These are phyloP conservation scores for Embiotoca jacksoni DNA, from an alignment of 2,113 vertebrate species.

Conservation along the genomic window DNA sequence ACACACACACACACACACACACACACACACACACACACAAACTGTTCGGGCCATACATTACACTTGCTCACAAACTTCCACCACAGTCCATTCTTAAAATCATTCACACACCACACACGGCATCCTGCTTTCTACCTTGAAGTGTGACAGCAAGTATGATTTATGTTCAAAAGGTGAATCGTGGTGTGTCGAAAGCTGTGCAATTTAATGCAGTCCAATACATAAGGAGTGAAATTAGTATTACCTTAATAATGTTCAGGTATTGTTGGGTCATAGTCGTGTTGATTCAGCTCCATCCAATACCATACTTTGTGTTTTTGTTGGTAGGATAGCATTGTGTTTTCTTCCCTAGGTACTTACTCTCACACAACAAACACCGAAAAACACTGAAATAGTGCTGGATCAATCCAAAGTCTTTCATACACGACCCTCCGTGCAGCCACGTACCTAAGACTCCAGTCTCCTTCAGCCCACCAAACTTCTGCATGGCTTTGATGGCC, in stretches of 20 bases:
- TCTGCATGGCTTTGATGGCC: constrained; percentile 96
- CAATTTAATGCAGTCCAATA: constrained; percentile 21
- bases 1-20: constrained; percentile 8
- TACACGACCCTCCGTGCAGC: not conserved
- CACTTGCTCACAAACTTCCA: not conserved
- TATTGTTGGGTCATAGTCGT: constrained; percentile 16
- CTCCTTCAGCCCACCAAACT: constrained; percentile 92
- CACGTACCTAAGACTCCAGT: constrained; percentile 91
- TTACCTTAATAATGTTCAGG: constrained; percentile 1
- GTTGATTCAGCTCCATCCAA: constrained; percentile 30
- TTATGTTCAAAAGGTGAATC: constrained; percentile 35
- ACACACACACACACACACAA: constrained; percentile 18
- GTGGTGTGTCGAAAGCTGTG: constrained; percentile 15
- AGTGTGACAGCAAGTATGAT: constrained; percentile 37
- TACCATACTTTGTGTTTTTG: constrained; percentile 8
- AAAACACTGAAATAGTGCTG: no score
- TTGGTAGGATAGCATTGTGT: constrained; percentile 7
- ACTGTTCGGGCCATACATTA: constrained; percentile 10
- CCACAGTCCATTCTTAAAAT: not conserved
- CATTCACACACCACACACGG: not conserved
- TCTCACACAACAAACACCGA: no score
- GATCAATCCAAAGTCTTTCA: not conserved
- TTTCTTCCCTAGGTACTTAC: constrained; percentile 9
- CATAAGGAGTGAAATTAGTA: constrained; percentile 27
- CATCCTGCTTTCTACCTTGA: not conserved